Conservation (phyloP, 35 echinoderm and acorn worm species). For the Amphiura filiformis region DNA sequence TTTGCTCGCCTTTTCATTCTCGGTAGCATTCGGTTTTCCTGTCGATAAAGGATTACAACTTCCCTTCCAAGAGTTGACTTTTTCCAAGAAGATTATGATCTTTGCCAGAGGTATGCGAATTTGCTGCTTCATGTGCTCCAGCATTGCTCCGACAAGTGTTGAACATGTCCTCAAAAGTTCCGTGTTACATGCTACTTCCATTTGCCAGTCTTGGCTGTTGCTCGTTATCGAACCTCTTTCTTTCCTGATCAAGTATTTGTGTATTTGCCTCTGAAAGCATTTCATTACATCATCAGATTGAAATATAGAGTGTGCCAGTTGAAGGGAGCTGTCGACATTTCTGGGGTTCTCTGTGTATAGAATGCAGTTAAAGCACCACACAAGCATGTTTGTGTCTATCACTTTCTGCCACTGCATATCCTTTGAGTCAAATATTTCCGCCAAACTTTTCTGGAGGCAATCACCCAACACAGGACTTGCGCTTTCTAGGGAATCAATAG, state of each 20-base stretch:
- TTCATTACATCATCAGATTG: slow-evolving; percentile 9
- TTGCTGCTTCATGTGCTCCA: slow-evolving; percentile 20
- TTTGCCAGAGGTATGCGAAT: slow-evolving; percentile 11
- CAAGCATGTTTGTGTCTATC: background rate
- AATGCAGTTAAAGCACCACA: background rate
- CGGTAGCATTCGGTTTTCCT: background rate
- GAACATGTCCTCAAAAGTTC: slow-evolving; percentile 18
- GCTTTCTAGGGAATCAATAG: slow-evolving; percentile 27
- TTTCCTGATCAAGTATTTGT: slow-evolving; percentile 4
- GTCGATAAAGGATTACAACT: background rate
- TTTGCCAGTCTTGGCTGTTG: slow-evolving; percentile 4
- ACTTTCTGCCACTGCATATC: background rate
- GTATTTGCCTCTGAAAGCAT: background rate
- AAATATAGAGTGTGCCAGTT: background rate
- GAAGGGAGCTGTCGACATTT: background rate
- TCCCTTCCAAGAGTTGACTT: slow-evolving; percentile 18
- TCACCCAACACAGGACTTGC: background rate
- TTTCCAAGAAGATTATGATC: slow-evolving; percentile 17
- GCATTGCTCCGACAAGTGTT: slow-evolving; percentile 1
- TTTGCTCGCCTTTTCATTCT: background rate
- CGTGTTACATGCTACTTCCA: slow-evolving; percentile 8
- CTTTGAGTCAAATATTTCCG: background rate
- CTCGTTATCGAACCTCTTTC: background rate
- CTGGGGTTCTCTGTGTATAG: background rate
- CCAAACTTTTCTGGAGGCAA: background rate